These are phyloP conservation scores for Silurus meridionalis DNA, from an alignment of 2,113 vertebrate genomes.

Conservation along the genomic window DNA sequence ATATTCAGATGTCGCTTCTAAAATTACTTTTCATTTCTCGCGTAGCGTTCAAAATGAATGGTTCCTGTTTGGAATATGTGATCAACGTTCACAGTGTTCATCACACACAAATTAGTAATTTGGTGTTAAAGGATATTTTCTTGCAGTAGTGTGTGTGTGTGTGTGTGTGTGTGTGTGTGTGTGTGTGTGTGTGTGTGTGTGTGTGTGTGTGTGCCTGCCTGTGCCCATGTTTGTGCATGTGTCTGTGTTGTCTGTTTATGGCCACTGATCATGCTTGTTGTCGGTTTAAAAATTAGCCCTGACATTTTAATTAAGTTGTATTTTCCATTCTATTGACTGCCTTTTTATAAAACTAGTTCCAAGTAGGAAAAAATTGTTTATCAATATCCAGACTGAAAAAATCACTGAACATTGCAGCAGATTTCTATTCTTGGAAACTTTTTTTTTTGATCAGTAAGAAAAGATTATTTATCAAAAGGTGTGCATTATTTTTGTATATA, in stretches of 20 bases:
- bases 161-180: neutral
- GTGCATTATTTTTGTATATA: too few relatives aligned
- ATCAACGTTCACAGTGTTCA: neutral
- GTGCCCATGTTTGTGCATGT: neutral
- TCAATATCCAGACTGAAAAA: neutral
- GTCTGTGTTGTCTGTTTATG: neutral
- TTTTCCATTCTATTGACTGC: constrained; percentile 32
- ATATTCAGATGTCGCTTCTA: neutral
- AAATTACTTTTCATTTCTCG: constrained; percentile 34
- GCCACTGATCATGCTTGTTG: constrained; percentile 6
- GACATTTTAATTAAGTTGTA: constrained; percentile 3
- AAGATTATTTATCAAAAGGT: neutral
- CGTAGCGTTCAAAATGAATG: neutral
- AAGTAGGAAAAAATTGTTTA: constrained; percentile 3
- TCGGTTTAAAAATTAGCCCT: neutral
- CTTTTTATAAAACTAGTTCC: constrained; percentile 13
- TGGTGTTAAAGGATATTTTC: neutral
- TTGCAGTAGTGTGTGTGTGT: neutral
- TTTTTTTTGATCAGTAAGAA: neutral
- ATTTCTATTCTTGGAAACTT: neutral
- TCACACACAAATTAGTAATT: neutral
- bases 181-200: neutral
- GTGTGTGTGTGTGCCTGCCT: neutral
- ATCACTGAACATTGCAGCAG: neutral
- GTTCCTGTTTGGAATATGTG: neutral